Evolutionary conservation across 2,113 vertebrate species (phyloP), one percentile per base, ranked within the genome.

Genomic region (Cryptotis parvus): DNA sequence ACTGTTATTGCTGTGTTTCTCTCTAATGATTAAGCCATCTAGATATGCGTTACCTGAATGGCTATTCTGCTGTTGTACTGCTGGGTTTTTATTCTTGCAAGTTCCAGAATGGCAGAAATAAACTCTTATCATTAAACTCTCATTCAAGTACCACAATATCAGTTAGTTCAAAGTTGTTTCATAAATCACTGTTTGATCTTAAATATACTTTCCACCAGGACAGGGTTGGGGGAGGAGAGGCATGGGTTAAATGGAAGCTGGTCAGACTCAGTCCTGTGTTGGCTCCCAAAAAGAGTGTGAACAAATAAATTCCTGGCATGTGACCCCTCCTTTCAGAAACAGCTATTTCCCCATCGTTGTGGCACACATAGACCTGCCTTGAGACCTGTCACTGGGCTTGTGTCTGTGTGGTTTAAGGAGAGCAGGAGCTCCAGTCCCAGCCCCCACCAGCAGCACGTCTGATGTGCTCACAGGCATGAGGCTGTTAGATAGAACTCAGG

Each of bases 61-160:
- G 65, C 26, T 15, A 20, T 26, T 75, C 14, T 27, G 16, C 55
- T 58, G 55, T 35, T 49, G 76, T 15, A 39, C n/a, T 33, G 24
- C 12, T 22, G 55, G 18, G 68, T 52, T 84, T 77, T 75, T 69
- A 87, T 73, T 70, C 35, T 26, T 33, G n/a, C 33, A 84, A 14
- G 24, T 43, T 87, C 37, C 70, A 72, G 33, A 33, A 61, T 31
- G 55, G 9, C 24, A 78, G 33, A 55, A 66, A 73, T 66, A 29
- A n/a, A n/a, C n/a, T n/a, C n/a, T n/a, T 6, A 14, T 9, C n/a
- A n/a, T 74, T 74, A 49, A 68, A 74, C 15, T 55, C 29, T 82
- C 27, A 20, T 39, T n/a, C 16, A 39, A 37, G 33, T 0, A 20
- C 39, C 75, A 41, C 11, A 76, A 15, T 0, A 1, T 9, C 6